Percentiles rank a stretch among this genome's conserved stretches.
These are phyloP conservation scores for Trissolcus japonicus DNA, from an alignment of 2,888 invertebrate genomes.

Conservation along the genomic window DNA sequence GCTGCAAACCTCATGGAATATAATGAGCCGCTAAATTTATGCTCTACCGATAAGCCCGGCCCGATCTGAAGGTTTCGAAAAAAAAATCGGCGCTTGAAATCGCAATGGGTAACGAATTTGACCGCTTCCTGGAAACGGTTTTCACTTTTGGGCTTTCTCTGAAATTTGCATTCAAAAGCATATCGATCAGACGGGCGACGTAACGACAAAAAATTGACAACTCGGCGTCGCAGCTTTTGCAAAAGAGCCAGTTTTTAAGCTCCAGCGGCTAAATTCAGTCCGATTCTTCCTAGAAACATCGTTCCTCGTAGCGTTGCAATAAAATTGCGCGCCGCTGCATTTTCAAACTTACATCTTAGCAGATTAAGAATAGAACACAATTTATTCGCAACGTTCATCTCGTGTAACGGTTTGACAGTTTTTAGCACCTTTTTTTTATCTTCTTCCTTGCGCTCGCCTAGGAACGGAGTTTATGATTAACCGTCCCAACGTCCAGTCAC, in stretches of 20 bases:
- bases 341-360: conserved; percentile 11
- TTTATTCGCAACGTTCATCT: conserved; percentile 21
- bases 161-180: conserved; percentile 51
- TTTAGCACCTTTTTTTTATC: conserved; percentile 7
- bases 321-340: conserved; percentile 25
- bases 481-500: too few relatives aligned
- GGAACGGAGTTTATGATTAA: conserved; percentile 21
- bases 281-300: conserved; percentile 29
- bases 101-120: conserved; percentile 27
- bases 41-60: background rate
- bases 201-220: background rate
- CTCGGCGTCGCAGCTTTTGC: background rate
- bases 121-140: conserved; percentile 34
- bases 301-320: conserved; percentile 32
- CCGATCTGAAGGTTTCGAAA: background rate
- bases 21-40: conserved; percentile 2
- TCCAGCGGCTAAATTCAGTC: conserved; percentile 35
- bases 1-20: conserved; percentile 6
- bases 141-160: conserved; percentile 47
- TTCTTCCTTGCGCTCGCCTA: too few relatives aligned
- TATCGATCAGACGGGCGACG: conserved; percentile 20
- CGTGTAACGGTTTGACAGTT: conserved; percentile 23
- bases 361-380: conserved; percentile 38
- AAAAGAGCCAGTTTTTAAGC: background rate
- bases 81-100: conserved; percentile 12